phyloP scores from a whole-genome alignment of 1,140 invertebrate species.

The Drosophila sulfurigaster region DNA sequence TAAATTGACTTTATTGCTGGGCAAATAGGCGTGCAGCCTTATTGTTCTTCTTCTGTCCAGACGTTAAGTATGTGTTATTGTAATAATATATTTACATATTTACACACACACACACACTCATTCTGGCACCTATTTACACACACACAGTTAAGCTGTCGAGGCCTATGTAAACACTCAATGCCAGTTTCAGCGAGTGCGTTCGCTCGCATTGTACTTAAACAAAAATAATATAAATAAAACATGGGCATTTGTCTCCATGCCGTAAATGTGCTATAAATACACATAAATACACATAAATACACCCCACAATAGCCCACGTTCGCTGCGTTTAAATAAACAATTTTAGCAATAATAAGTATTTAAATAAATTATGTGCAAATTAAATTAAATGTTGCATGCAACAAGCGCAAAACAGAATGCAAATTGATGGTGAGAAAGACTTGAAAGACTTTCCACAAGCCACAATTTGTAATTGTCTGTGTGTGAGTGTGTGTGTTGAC shows the following conservation, averaged over 20 bases:
- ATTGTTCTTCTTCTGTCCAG: slow-evolving; percentile 30
- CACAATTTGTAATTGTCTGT: background rate
- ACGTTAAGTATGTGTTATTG: slow-evolving; percentile 74
- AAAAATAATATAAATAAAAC: slow-evolving; percentile 77
- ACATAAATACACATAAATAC: slow-evolving; percentile 67
- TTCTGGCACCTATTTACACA: background rate
- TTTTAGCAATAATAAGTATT: slow-evolving; percentile 65
- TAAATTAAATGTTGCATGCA: slow-evolving; percentile 68
- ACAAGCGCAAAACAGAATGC: slow-evolving; percentile 22
- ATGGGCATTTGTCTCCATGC: slow-evolving; percentile 47
- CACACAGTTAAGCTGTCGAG: slow-evolving; percentile 5
- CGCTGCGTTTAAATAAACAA: slow-evolving; percentile 71
- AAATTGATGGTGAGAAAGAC: slow-evolving; percentile 46
- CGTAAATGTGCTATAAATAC: slow-evolving; percentile 62
- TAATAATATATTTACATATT: slow-evolving; percentile 70
- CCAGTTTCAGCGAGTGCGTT: slow-evolving; percentile 63
- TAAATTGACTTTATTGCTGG: slow-evolving; percentile 81
- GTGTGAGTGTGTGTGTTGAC: background rate
- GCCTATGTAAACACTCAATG: slow-evolving; percentile 57
- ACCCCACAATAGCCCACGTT: slow-evolving; percentile 11
- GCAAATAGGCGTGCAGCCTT: slow-evolving; percentile 69
- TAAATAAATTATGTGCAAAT: slow-evolving; percentile 70
- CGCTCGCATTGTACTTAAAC: slow-evolving; percentile 57
- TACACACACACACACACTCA: slow-evolving; percentile 8
- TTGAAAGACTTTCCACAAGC: slow-evolving; percentile 33